Conservation (phyloP, 2,113 vertebrate species). For the Odobenus rosmarus region DNA sequence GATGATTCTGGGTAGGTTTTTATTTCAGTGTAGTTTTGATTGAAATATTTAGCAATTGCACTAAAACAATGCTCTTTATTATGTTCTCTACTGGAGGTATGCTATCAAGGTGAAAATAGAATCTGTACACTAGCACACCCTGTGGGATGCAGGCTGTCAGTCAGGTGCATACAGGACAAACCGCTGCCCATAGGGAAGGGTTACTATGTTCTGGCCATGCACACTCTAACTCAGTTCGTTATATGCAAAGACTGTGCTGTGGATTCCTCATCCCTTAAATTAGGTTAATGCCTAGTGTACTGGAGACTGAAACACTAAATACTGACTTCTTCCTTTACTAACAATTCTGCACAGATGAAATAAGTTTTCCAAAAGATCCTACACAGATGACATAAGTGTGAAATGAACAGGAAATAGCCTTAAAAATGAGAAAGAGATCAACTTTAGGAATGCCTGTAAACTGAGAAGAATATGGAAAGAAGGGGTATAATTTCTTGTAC, state of each 20-base stretch:
- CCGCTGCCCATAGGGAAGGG: not conserved
- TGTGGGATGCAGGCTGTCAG: not conserved
- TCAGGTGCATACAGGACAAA: not conserved
- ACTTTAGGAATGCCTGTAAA: rapidly evolving
- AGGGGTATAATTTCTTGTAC: not conserved
- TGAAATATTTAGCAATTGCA: not conserved
- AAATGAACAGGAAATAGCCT: not conserved
- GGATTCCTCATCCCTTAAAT: not conserved
- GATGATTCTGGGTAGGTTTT: not conserved
- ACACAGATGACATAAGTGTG: not conserved
- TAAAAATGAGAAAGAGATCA: not conserved
- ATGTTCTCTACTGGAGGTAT: not conserved
- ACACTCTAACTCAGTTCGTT: not conserved
- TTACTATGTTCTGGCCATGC: not conserved
- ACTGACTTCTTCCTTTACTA: not conserved
- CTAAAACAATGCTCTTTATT: not conserved
- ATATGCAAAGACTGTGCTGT: not conserved
- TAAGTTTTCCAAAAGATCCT: not conserved
- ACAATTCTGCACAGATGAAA: not conserved
- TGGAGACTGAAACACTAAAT: not conserved
- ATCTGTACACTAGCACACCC: rapidly evolving
- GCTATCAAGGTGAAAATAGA: not conserved
- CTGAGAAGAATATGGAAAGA: not conserved
- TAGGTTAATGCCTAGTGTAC: too few species aligned
- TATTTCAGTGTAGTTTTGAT: conserved; percentile 16